Evolutionary conservation across 2,888 invertebrate genomes (phyloP).

Genomic region (Axea sp.): DNA sequence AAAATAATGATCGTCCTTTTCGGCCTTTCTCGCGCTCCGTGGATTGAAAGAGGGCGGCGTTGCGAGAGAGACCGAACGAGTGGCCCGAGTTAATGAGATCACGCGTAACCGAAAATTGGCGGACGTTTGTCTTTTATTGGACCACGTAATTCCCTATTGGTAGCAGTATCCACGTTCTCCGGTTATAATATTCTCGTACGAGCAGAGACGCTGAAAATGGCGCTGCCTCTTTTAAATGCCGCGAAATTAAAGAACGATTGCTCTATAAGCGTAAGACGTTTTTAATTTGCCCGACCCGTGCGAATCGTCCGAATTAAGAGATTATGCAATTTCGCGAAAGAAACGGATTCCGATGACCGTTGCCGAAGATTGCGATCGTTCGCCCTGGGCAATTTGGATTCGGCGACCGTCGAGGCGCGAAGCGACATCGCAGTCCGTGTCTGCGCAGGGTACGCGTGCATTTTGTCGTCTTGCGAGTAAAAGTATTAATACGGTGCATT

Average conservation of each 20-base stretch:
- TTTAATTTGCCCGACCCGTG: conserved; percentile 16
- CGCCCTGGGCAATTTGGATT: too few species aligned
- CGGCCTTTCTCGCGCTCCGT: conserved; percentile 54
- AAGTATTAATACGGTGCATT: conserved; percentile 7
- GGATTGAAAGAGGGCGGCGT: conserved; percentile 16
- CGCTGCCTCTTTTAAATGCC: conserved; percentile 26
- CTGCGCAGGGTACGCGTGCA: background rate
- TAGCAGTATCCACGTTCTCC: conserved; percentile 30
- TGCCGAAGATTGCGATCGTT: too few species aligned
- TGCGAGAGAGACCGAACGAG: conserved; percentile 63
- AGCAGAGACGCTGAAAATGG: conserved; percentile 7
- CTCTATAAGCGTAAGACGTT: conserved; percentile 34
- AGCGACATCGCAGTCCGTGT: conserved; percentile 5
- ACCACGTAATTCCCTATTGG: conserved; percentile 61
- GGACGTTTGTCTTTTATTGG: conserved; percentile 76
- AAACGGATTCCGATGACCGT: conserved; percentile 12
- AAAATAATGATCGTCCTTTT: conserved; percentile 70
- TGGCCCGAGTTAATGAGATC: conserved; percentile 77
- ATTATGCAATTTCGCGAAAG: conserved; percentile 22
- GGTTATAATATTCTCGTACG: conserved; percentile 25
- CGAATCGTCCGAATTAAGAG: conserved; percentile 19
- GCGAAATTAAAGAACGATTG: conserved; percentile 42
- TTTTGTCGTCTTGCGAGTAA: conserved; percentile 28
- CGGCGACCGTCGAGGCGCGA: conserved; percentile 20
- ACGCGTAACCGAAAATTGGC: conserved; percentile 79